Evolutionary conservation across 35 echinoderm and acorn worm genomes (phyloP).

Genomic region (Ophiothrix spiculata): DNA sequence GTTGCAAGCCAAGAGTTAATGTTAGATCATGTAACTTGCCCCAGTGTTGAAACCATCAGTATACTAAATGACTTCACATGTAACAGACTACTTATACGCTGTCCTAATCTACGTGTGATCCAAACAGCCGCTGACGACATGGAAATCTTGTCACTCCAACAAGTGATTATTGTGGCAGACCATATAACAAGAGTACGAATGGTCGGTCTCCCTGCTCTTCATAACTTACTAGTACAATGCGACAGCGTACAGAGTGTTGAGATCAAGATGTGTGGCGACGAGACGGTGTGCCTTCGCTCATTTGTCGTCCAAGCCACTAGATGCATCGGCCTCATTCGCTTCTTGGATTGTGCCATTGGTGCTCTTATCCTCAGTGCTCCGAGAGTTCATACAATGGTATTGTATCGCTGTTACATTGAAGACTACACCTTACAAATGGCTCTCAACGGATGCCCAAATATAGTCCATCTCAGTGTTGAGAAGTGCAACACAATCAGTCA

Average conservation of each 20-base stretch:
- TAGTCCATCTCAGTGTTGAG: slow-evolving; percentile 78
- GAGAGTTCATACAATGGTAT: slow-evolving; percentile 45
- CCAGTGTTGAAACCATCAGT: slow-evolving; percentile 53
- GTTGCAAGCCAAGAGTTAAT: slow-evolving; percentile 56
- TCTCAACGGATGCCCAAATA: slow-evolving; percentile 62
- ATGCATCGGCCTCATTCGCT: slow-evolving; percentile 48
- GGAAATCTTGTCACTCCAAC: slow-evolving; percentile 53
- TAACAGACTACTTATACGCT: slow-evolving; percentile 50
- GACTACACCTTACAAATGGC: slow-evolving; percentile 86
- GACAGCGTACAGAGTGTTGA: slow-evolving; percentile 60
- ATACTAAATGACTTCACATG: slow-evolving; percentile 74
- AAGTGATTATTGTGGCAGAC: slow-evolving; percentile 67
- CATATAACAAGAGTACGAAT: slow-evolving; percentile 58
- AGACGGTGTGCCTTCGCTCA: slow-evolving; percentile 50
- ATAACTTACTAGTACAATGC: slow-evolving; percentile 72
- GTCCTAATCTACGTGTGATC: slow-evolving; percentile 57
- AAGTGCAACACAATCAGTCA: slow-evolving; percentile 66
- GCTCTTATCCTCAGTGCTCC: slow-evolving; percentile 71
- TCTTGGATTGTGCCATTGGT: slow-evolving; percentile 77
- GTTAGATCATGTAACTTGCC: slow-evolving; percentile 57
- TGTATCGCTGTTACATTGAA: slow-evolving; percentile 78
- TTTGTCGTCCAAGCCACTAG: slow-evolving; percentile 71
- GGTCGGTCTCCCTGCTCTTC: slow-evolving; percentile 45
- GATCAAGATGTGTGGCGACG: slow-evolving; percentile 77
- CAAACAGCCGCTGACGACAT: slow-evolving; percentile 67